Percentiles rank a stretch among this genome's conserved stretches.
Conservation (phyloP, 2,797 vertebrate genomes). For the Alexandromys oeconomus region DNA sequence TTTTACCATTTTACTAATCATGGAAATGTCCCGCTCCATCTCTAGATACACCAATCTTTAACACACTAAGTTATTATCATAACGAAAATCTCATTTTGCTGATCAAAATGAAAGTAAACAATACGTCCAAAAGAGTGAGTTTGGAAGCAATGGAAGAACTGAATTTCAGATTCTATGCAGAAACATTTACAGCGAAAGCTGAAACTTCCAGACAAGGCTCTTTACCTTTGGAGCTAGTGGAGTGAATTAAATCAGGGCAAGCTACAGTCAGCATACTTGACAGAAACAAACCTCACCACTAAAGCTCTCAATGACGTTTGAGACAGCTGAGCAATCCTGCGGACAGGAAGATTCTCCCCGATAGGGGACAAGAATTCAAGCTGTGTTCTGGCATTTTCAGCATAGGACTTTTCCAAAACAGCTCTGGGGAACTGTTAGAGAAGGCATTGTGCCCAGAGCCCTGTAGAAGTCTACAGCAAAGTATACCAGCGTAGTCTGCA, state of each 20-base stretch:
- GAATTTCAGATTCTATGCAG: slow-evolving; percentile 34
- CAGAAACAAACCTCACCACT: slow-evolving; percentile 74
- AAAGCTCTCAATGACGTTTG: slow-evolving; percentile 81
- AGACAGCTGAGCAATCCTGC: slow-evolving; percentile 82
- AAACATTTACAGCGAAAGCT: background rate
- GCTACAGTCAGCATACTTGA: slow-evolving; percentile 62
- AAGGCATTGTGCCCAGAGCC: slow-evolving; percentile 81
- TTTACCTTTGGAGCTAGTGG: slow-evolving; percentile 27
- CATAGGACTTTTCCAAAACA: slow-evolving; percentile 79
- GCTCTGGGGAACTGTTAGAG: slow-evolving; percentile 64
- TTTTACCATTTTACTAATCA: slow-evolving; percentile 22
- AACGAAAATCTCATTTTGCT: slow-evolving; percentile 44
- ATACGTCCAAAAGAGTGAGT: background rate
- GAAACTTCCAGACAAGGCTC: slow-evolving; percentile 6
- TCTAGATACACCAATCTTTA: background rate
- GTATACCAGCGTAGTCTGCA: background rate
- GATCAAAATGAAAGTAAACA: slow-evolving; percentile 41
- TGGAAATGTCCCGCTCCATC: background rate
- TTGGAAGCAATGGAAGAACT: slow-evolving; percentile 46
- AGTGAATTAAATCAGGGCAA: slow-evolving; percentile 58
- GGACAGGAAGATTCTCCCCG: slow-evolving; percentile 84
- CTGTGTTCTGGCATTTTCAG: slow-evolving; percentile 83
- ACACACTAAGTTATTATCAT: slow-evolving; percentile 11
- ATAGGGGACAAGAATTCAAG: slow-evolving; percentile 83
- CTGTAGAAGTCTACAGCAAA: slow-evolving; percentile 64